These are phyloP conservation scores for Hepsetus odoe DNA, from an alignment of 2,113 vertebrate genomes.

Conservation along the genomic window DNA sequence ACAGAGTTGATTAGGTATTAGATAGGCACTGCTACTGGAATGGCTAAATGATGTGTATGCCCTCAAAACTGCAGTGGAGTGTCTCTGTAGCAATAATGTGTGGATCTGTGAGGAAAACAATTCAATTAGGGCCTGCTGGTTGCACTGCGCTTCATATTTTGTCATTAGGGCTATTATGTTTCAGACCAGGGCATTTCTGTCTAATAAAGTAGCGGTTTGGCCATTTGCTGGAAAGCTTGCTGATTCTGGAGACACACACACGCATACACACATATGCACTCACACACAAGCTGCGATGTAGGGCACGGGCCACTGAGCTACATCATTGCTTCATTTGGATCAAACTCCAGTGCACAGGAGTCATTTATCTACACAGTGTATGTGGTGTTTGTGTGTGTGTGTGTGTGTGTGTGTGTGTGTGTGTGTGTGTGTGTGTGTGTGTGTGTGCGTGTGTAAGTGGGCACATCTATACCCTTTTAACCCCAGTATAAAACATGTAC, in stretches of 20 bases:
- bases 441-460: too few species aligned
- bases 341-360: constrained; percentile 67
- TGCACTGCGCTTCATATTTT: constrained; percentile 40
- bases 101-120: constrained; percentile 46
- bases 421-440: too few species aligned
- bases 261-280: constrained; percentile 31
- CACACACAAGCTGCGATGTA: constrained; percentile 50
- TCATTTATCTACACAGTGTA: too few species aligned
- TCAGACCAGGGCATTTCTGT: constrained; percentile 30
- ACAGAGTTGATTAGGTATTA: not conserved
- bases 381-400: too few species aligned
- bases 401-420: too few species aligned
- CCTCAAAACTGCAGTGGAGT: constrained; percentile 9
- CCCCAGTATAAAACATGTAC: too few species aligned
- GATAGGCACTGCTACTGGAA: constrained; percentile 13
- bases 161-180: constrained; percentile 46
- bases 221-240: constrained; percentile 28
- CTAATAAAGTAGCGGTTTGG: constrained; percentile 46
- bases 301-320: too few species aligned
- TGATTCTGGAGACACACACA: constrained; percentile 36
- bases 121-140: constrained; percentile 42
- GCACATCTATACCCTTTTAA: too few species aligned
- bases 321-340: too few species aligned
- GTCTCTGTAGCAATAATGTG: constrained; percentile 29
- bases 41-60: constrained; percentile 16